Conservation (phyloP, 2,113 vertebrate genomes). For the Procavia capensis region DNA sequence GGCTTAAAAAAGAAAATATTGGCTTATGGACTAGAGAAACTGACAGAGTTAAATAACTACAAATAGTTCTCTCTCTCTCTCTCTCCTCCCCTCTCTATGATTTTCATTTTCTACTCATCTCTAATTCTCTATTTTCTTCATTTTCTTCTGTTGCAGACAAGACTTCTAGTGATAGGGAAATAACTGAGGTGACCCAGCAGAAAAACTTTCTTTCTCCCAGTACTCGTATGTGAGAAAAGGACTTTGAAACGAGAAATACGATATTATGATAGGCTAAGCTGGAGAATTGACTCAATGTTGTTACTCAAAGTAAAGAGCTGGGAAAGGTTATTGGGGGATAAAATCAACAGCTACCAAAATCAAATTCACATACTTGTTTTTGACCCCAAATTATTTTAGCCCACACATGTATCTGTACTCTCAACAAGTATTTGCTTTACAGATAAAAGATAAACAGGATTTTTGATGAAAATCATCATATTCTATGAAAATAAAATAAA, state of each 20-base stretch:
- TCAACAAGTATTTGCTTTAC: neutral
- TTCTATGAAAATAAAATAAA: neutral
- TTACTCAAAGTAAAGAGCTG: no score
- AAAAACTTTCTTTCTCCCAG: no score
- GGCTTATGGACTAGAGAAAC: neutral
- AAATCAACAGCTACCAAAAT: no score
- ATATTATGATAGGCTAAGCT: no score
- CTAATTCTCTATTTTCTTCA: no score
- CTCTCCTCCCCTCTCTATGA: neutral
- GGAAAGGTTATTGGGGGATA: no score
- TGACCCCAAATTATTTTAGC: neutral
- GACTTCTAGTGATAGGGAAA: no score
- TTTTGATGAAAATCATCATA: neutral
- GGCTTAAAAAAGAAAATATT: neutral
- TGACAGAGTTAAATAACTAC: neutral
- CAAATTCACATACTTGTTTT: neutral
- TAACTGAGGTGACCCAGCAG: no score
- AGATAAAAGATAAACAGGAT: no score
- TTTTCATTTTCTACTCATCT: fast-evolving
- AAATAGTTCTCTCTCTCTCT: neutral
- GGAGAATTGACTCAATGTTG: no score
- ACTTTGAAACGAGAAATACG: no score
- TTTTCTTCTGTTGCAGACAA: neutral
- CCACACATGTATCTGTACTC: neutral
- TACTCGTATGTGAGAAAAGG: no score